phyloP scores from a whole-genome alignment of 2,888 invertebrate species.

The Chaetogeoica ovagalla region DNA sequence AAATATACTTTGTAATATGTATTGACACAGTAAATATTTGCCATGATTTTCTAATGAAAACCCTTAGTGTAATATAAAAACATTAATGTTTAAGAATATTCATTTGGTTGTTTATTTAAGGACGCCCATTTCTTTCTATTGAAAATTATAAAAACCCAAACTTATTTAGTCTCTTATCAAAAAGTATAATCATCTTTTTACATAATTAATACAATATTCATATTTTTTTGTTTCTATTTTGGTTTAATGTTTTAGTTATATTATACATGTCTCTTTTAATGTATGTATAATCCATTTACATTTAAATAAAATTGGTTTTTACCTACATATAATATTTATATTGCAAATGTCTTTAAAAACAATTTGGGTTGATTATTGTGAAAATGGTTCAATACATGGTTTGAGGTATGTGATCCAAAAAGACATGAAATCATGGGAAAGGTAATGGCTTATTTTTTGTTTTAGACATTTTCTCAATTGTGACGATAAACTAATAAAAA shows the following conservation, averaged over 20 bases:
- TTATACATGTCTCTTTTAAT: not conserved
- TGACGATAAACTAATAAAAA: not conserved
- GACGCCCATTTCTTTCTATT: conserved; percentile 7
- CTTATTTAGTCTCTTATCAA: conserved; percentile 9
- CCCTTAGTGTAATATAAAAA: not conserved
- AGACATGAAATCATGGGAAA: conserved; percentile 20
- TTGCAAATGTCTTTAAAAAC: conserved; percentile 17
- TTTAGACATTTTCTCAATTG: not conserved
- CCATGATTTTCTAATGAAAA: conserved; percentile 15
- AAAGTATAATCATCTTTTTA: not conserved
- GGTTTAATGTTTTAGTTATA: not conserved
- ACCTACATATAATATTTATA: not conserved
- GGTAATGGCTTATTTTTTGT: not conserved
- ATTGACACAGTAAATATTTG: not conserved
- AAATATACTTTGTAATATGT: not conserved
- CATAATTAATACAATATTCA: not conserved
- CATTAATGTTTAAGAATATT: not conserved
- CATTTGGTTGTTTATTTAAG: not conserved
- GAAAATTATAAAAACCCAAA: not conserved
- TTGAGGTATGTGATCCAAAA: conserved; percentile 47
- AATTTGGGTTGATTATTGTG: conserved; percentile 53
- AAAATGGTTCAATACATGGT: conserved; percentile 54
- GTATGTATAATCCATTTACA: not conserved
- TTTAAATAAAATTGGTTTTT: conserved; percentile 14
- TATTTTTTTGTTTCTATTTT: not conserved